Percentiles rank a stretch among this genome's conserved stretches.
These are phyloP conservation scores for Agapornis canus DNA, from an alignment of 2,797 vertebrate genomes.

Conservation along the genomic window DNA sequence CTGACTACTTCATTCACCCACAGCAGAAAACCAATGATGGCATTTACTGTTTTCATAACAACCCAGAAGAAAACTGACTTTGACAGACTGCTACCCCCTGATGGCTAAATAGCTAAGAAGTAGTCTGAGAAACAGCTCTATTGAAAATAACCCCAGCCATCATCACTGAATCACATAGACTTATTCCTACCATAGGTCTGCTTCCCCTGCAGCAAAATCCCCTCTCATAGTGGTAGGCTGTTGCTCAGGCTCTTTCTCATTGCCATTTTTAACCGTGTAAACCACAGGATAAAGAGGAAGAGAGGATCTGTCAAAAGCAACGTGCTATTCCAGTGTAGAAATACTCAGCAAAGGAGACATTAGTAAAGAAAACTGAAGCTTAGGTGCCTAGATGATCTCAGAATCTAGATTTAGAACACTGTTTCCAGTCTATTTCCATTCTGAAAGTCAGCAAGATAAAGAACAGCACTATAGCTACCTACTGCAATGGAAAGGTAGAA, in stretches of 20 bases:
- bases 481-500: not conserved
- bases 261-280: not conserved
- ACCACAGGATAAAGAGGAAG: not conserved
- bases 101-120: conserved; percentile 44
- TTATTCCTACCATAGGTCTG: not conserved
- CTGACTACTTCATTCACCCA: conserved; percentile 47
- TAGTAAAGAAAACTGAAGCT: not conserved
- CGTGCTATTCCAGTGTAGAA: not conserved
- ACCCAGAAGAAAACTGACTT: conserved; percentile 46
- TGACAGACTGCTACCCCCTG: conserved; percentile 61
- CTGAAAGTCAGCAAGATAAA: not conserved
- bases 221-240: not conserved
- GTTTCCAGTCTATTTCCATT: not conserved
- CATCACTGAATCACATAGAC: conserved; percentile 46
- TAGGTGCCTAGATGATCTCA: not conserved
- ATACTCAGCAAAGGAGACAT: not conserved
- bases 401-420: not conserved
- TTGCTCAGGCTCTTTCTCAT: not conserved
- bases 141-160: conserved; percentile 61
- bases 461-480: not conserved
- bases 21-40: conserved; percentile 63
- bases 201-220: not conserved
- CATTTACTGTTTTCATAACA: conserved; percentile 73
- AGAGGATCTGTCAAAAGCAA: not conserved
- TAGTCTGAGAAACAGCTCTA: conserved; percentile 40